Base-by-base conservation (phyloP, 30 jellyfish, hydroid and myxozoan genomes). In the Turritopsis dohrnii region DNA sequence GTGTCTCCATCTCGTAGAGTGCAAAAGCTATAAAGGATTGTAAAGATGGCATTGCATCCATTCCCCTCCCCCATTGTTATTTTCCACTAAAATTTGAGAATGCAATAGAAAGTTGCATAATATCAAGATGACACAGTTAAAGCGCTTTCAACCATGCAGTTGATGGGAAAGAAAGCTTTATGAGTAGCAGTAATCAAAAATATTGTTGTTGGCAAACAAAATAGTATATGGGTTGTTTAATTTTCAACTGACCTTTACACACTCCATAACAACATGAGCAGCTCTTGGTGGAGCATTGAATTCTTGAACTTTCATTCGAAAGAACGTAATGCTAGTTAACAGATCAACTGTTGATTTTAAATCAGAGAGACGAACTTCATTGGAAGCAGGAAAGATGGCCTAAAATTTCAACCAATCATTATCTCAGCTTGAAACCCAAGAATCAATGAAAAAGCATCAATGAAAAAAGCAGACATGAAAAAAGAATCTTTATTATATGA, bases 241-340 rank as follows among this genome's bases (percentile, higher is more conserved):
- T n/a, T n/a, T n/a, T 4, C 26, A 27, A 54, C 82, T 30, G 71
- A 93, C 98, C 96, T 88, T 88, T 18, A 93, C 98, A 77, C 98
- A 93, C 75, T 93, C 98, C 25, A 91, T 88, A 22, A 93, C 98
- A 22, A 93, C 98, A 29, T 93, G 98, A 22, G 98, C 98, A 0
- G 98, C 98, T n/a, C 98, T 71, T 52, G 98, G 98, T 1, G 98
- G 98, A 65, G 93, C 87, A 26, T 90, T 92, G 71, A 84, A 92
- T 71, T 88, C 98, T 75, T 89, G 94, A 29, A 93, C 98, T 96
- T 94, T 94, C 99, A 94, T 94, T 69, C 99, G 83, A 89, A 94
- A 94, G 89, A 94, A 94, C 52, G 99, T 94, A 21, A 94, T 94
- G 80, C 99, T 94, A 28, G 99, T 94, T 25, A 94, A 86, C 81